Conservation (phyloP, 2,797 vertebrate species). For the Rousettus madagascariensis region DNA sequence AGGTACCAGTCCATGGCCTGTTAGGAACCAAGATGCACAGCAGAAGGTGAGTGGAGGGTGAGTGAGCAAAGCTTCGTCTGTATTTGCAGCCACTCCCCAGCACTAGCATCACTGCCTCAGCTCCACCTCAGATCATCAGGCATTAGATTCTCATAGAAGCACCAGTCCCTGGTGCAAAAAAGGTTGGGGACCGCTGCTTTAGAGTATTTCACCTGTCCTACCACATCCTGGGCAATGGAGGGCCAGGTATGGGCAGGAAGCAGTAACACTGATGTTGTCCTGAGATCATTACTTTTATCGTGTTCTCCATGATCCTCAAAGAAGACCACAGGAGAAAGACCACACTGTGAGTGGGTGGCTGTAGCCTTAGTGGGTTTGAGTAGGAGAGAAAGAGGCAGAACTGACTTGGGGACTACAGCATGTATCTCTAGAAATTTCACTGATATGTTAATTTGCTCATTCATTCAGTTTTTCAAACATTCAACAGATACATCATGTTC, state of each 20-base stretch:
- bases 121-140: too few relatives aligned
- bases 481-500: background rate
- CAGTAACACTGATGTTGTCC: too few relatives aligned
- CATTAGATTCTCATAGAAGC: too few relatives aligned
- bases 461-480: background rate
- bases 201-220: background rate
- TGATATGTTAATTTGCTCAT: background rate
- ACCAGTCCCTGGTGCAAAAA: too few relatives aligned
- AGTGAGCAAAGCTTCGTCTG: too few relatives aligned
- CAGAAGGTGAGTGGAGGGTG: too few relatives aligned
- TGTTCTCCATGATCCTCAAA: background rate
- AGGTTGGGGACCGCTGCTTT: too few relatives aligned
- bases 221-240: background rate
- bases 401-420: background rate
- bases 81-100: too few relatives aligned
- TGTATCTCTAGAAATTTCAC: background rate
- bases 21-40: too few relatives aligned
- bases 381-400: background rate
- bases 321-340: background rate
- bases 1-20: too few relatives aligned
- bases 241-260: background rate
- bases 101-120: too few relatives aligned
- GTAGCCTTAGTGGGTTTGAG: background rate
- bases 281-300: background rate
- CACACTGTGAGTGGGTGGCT: background rate